These are phyloP conservation scores for Nycticorax nycticorax DNA, from an alignment of 2,113 vertebrate species.

Conservation along the genomic window DNA sequence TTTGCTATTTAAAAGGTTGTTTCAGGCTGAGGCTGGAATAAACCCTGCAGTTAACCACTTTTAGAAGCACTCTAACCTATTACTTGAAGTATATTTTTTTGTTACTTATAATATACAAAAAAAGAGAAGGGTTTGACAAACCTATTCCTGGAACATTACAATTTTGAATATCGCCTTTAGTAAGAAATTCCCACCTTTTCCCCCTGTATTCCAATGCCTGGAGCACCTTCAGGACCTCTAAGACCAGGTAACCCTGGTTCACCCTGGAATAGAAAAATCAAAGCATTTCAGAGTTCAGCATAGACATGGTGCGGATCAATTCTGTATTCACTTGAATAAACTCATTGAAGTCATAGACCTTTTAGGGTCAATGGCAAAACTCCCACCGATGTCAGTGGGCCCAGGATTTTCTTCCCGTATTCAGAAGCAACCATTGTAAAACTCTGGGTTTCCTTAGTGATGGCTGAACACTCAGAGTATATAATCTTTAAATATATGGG, in stretches of 20 bases:
- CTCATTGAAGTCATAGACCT: background rate
- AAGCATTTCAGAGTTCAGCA: background rate
- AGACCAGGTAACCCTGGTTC: constrained; percentile 83
- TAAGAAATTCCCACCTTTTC: constrained; percentile 80
- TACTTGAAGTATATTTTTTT: background rate
- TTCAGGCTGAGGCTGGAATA: background rate
- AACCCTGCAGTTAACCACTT: background rate
- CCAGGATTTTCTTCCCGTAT: background rate
- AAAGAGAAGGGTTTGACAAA: background rate
- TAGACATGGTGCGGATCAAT: background rate
- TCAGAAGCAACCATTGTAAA: background rate
- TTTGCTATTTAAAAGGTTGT: background rate
- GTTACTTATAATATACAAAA: background rate
- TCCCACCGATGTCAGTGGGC: background rate
- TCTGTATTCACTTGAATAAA: background rate
- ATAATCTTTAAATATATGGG: background rate
- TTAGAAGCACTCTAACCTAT: background rate
- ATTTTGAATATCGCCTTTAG: background rate
- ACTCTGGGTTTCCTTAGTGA: background rate
- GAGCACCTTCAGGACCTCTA: constrained; percentile 82
- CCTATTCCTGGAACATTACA: background rate
- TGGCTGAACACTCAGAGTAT: background rate
- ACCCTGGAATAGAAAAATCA: constrained; percentile 70
- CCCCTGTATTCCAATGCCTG: constrained; percentile 85
- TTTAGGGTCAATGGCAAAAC: background rate